Base-by-base conservation (phyloP, 37 sponge, comb jelly and placozoan species). In the Lycopodina hypogea region DNA sequence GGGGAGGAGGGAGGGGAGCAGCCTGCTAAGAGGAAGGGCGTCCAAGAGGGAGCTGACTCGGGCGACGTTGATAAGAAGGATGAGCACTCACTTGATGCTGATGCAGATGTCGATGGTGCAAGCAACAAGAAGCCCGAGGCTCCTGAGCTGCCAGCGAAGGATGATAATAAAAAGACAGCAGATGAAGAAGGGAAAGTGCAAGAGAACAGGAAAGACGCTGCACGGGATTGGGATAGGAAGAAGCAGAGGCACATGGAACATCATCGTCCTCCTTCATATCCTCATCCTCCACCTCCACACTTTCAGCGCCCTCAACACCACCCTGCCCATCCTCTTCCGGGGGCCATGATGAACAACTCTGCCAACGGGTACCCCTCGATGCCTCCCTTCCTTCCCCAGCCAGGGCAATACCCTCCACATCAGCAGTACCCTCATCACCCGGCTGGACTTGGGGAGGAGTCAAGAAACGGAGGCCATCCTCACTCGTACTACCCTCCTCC, bases 401-500 rank as follows among this genome's bases (percentile, higher is more conserved):
- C 29, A 1, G 38, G 19, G 3, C 68, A 33, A 19, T 24, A 58
- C 59, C 59, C 11, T 18, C 53, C 23, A 24, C 59, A 65, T 35
- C 66, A 26, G 24, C 32, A 11, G 12, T 32, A 65, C 30, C 26
- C 52, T 6, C 75, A 48, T 12, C 75, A 75, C 23, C 22, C 28
- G 75, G 11, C 64, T 8, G n/a, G 9, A 68, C 36, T 39, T 11
- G 68, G 22, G n/a, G 48, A 45, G 37, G 71, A 37, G 14, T 8
- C 14, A 8, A 70, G 71, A n/a, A 70, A 70, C 35, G 71, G 71
- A 70, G 23, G 29, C n/a, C 23, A 28, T 1, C 22, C 23, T 9
- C 66, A 65, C 30, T 28, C 33, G 17, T 65, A 65, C 48, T 64
- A 63, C 62, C 78, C 78, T 14, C 78, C 67, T 30, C 66, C 26